Evolutionary conservation across 2,797 vertebrate genomes (phyloP).

Genomic region (Oreochromis grahami): DNA sequence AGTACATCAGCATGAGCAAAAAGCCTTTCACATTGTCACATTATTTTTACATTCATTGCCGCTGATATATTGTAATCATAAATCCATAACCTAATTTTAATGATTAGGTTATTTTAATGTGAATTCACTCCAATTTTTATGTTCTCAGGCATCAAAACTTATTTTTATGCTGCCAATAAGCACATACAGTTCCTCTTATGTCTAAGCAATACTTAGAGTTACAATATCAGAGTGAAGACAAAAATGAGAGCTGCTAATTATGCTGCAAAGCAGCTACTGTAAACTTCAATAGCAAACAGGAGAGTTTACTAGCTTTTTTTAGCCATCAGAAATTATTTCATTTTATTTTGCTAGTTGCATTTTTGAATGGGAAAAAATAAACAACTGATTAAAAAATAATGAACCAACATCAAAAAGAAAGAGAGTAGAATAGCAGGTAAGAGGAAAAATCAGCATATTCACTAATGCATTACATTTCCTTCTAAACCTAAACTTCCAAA

Average conservation of each 20-base stretch:
- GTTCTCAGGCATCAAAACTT: neutral
- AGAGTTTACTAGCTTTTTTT: neutral
- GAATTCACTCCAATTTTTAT: neutral
- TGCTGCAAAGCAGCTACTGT: neutral
- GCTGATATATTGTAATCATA: neutral
- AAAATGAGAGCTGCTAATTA: conserved; percentile 3
- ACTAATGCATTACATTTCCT: neutral
- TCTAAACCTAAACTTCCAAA: neutral
- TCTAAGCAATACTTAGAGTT: neutral
- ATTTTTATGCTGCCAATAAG: neutral
- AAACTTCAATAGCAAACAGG: neutral
- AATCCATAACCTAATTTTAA: neutral
- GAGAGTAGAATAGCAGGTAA: neutral
- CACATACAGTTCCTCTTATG: neutral
- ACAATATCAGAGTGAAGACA: neutral
- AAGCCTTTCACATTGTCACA: neutral
- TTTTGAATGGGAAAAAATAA: neutral
- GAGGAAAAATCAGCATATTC: neutral
- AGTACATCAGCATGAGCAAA: neutral
- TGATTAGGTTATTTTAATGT: neutral
- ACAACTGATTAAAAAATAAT: neutral
- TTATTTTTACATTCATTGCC: neutral
- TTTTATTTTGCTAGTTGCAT: neutral
- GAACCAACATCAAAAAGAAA: neutral
- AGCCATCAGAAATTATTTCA: neutral